Evolutionary conservation across 2,797 vertebrate genomes (phyloP), one percentile per base, ranked within the genome.

Genomic region (Alectoris magna): DNA sequence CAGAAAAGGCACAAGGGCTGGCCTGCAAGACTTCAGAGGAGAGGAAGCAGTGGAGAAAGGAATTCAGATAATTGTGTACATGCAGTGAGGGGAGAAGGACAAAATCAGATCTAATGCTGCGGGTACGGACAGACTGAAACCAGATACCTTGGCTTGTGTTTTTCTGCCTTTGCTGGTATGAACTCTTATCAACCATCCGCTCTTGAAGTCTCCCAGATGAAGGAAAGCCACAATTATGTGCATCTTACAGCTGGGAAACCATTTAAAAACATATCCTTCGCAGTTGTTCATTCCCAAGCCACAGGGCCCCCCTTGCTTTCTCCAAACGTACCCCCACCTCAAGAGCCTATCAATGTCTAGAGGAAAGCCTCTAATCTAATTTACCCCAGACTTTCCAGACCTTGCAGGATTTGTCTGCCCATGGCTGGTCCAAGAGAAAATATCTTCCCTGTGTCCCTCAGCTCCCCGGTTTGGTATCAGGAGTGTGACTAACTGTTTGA

Each of bases 141-240:
- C 96, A 91, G 95, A 95, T 64, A 71, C 51, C 46, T 8, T n/a
- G 75, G 74, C 76, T 85, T 9, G 31, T 67, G 77, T 85, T 92
- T 85, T 31, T 58, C 77, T 69, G 83, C 64, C 84, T 91, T 68
- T 29, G 9, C 53, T 78, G 15, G 44, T 51, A 63, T 3, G 24
- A 91, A 8, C 53, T 34, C 90, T 95, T 85, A 92, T 69, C 51
- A 15, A 70, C 83, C 83, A 44, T 36, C 56, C 4, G 0, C 59
- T 53, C 73, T 77, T 63, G 84, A 91, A 63, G 85, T 9, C 71
- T 82, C 48, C 34, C 84, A 92, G 94, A 93, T 36, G 58, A 84
- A 69, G 58, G 58, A 38, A 84, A 96, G 76, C 81, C 94, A 63
- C 91, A 53, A 5, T 55, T 55, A 22, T 18, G 88, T 24, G 55